Base-by-base conservation (phyloP, 2,888 invertebrate genomes). In the Drosophila emarginata region DNA sequence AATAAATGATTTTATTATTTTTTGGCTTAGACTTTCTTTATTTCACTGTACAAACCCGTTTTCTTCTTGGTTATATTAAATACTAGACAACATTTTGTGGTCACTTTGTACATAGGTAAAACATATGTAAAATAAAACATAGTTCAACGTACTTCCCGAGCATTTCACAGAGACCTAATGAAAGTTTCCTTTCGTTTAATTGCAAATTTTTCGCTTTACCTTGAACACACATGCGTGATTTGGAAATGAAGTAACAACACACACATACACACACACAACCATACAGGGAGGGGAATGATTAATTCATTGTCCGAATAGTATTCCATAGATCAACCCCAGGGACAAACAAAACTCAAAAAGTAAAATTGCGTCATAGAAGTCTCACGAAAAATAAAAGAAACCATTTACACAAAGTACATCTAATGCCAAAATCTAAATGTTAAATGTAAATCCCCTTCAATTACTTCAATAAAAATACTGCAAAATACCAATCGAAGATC, bases 141-240 rank as follows among this genome's bases (percentile, higher is more conserved):
- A 72, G 88, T 84, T 87, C 88, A 85, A 77, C 60, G 86, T 45
- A 72, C 86, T 50, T 51, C 59, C 26, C 36, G 23, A 32, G 40
- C 36, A 15, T 40, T 45, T 45, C 45, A 45, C 45, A 45, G 9
- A 36, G 9, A 36, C 58, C 83, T 87, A 77, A 81, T 82, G 85
- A 81, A 87, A 87, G 66, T 87, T 87, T 81, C 84, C 83, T 83
- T 81, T 80, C 84, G 78, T 76, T 88, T 86, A 80, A 82, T 84
- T 87, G 83, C 88, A 78, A 84, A 87, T 84, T 83, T 59, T 56
- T 70, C 61, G 64, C 68, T 76, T 76, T 56, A 72, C 75, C 78
- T 84, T 85, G 86, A 15, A 71, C 23, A 45, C 18, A 45, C 18
- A 45, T 45, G 45, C 45, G 45, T 45, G 45, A 18, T 45, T 45